Evolutionary conservation across 2,888 invertebrate species (phyloP).

Genomic region (Lasioglossum marginatum): DNA sequence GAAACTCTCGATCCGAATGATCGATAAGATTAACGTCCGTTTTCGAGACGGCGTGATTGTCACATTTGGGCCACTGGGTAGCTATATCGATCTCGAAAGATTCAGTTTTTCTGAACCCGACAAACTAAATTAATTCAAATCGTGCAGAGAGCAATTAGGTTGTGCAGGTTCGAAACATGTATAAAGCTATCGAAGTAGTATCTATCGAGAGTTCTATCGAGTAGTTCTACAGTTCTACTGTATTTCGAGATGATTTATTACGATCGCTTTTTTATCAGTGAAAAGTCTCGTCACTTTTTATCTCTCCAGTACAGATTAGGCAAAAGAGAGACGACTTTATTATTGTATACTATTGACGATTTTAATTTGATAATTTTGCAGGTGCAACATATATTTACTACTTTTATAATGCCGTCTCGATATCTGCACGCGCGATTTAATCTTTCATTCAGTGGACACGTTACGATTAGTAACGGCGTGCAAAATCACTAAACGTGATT

Average conservation of each 20-base stretch:
- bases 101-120: not conserved
- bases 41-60: conserved; percentile 23
- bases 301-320: conserved; percentile 24
- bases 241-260: conserved; percentile 13
- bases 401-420: not conserved
- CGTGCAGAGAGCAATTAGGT: not conserved
- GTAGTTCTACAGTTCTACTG: no score
- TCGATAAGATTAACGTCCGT: conserved; percentile 69
- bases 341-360: conserved; percentile 9
- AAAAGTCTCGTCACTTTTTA: not conserved
- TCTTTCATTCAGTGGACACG: conserved; percentile 24
- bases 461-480: not conserved
- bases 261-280: not conserved
- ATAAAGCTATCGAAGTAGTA: not conserved
- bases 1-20: conserved; percentile 51
- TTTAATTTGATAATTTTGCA: not conserved
- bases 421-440: conserved; percentile 33
- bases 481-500: no score
- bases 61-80: conserved; percentile 34
- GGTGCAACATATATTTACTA: conserved; percentile 10
- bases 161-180: not conserved
- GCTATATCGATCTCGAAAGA: conserved; percentile 13
- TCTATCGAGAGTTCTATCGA: not conserved
- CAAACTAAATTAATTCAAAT: not conserved
- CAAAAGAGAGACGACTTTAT: not conserved